Evolutionary conservation across 2,797 vertebrate species (phyloP).

Genomic region (Heliangelus exortis): DNA sequence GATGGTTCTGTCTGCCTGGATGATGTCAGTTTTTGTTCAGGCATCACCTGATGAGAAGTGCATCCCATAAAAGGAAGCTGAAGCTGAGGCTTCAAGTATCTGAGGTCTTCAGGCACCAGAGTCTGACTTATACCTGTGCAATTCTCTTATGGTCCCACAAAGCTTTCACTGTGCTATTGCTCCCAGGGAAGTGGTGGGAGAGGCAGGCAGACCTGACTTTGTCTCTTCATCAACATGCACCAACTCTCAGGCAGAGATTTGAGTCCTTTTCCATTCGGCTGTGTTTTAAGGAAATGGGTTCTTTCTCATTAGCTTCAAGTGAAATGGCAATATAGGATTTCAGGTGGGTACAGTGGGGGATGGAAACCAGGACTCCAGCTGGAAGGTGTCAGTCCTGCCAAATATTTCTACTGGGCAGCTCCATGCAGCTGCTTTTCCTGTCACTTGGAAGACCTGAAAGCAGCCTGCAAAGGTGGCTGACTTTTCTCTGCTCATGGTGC

Average conservation of each 20-base stretch:
- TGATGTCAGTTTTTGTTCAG: neutral
- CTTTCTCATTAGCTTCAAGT: neutral
- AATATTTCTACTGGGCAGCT: neutral
- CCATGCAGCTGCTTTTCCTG: neutral
- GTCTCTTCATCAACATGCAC: fast-evolving
- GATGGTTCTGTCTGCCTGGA: neutral
- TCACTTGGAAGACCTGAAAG: fast-evolving
- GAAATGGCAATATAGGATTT: neutral
- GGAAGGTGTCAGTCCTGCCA: neutral
- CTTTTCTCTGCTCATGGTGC: neutral
- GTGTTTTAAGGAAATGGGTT: neutral
- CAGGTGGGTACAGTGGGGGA: neutral
- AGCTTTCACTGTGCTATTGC: neutral
- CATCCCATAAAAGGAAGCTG: fast-evolving
- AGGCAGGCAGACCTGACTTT: fast-evolving
- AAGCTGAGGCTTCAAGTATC: neutral
- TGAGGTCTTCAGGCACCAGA: neutral
- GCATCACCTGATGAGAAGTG: neutral
- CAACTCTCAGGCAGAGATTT: neutral
- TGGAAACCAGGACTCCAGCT: neutral
- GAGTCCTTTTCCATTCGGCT: fast-evolving
- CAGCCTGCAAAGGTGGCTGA: neutral
- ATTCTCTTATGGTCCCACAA: neutral
- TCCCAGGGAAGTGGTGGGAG: neutral
- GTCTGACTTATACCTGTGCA: neutral